Conservation (phyloP, 2,888 invertebrate species). For the Marasmarcha lunaedactyla region DNA sequence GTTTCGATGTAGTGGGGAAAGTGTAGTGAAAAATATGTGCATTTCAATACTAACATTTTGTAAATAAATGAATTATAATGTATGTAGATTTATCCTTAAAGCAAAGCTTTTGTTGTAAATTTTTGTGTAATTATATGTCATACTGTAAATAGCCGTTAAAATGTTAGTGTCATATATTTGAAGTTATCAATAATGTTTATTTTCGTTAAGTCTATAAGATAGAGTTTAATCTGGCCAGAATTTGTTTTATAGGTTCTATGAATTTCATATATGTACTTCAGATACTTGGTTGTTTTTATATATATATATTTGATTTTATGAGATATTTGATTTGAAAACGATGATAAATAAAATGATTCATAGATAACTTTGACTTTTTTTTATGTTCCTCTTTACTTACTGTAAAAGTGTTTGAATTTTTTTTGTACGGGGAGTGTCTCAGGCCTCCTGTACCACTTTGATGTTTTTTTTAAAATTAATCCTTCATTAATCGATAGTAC, state of each 20-base stretch:
- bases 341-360: background rate
- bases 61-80: background rate
- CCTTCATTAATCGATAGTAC: too few species aligned
- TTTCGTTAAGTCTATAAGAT: background rate
- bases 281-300: background rate
- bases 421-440: too few species aligned
- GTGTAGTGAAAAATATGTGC: too few species aligned
- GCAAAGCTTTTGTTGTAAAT: slow-evolving; percentile 1
- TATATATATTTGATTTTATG: background rate
- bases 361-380: background rate
- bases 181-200: background rate
- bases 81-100: background rate
- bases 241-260: background rate
- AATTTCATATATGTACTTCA: background rate
- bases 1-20: too few species aligned
- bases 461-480: too few species aligned
- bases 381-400: too few species aligned
- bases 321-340: background rate
- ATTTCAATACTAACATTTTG: background rate
- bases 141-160: background rate
- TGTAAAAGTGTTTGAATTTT: too few species aligned
- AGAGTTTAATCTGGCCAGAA: background rate
- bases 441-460: too few species aligned
- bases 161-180: background rate
- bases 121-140: background rate